Evolutionary conservation across 2,797 vertebrate genomes (phyloP).

Genomic region (Peromyscus attwateri): DNA sequence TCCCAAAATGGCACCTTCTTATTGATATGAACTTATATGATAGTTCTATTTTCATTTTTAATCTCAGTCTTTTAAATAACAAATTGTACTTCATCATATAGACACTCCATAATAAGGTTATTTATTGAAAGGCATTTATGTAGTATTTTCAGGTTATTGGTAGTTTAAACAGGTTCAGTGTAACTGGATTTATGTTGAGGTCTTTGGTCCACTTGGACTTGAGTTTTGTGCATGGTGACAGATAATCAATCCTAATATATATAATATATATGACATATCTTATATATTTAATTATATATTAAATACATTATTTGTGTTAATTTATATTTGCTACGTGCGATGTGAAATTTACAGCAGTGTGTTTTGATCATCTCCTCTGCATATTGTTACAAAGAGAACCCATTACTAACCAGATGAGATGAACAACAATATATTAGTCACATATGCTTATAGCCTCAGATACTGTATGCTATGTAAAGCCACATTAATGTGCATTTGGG

Average conservation of each 20-base stretch:
- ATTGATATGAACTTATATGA: no score
- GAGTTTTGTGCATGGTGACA: no score
- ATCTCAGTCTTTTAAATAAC: neutral
- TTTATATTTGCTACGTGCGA: neutral
- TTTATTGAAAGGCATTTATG: no score
- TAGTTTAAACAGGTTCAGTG: neutral
- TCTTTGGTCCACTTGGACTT: no score
- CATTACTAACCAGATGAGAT: neutral
- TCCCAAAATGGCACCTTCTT: neutral
- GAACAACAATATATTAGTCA: neutral
- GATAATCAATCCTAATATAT: neutral
- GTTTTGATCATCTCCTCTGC: neutral
- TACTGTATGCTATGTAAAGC: neutral
- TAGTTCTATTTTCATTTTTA: neutral
- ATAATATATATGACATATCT: neutral
- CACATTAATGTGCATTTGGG: neutral
- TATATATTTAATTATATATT: neutral
- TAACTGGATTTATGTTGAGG: no score
- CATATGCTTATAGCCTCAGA: neutral
- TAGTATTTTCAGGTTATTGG: no score
- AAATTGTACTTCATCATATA: neutral
- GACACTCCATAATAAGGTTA: neutral
- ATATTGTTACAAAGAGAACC: neutral
- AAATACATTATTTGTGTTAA: neutral
- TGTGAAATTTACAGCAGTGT: neutral